Conservation (phyloP, 2,113 vertebrate species). For the Cisticola juncidis region DNA sequence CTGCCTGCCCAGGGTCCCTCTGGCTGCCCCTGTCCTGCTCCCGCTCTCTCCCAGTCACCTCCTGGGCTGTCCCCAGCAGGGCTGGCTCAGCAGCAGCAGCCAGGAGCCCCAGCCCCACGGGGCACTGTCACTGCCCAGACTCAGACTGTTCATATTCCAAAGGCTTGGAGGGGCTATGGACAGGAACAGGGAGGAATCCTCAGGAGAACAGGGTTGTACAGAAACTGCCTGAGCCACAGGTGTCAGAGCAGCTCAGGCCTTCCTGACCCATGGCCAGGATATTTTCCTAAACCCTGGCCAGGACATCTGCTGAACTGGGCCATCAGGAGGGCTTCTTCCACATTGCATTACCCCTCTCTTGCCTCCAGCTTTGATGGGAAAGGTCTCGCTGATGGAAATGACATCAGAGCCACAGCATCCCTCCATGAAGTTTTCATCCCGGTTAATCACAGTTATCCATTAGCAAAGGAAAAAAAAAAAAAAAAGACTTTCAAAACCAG, state of each 20-base stretch:
- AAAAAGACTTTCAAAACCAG: not conserved
- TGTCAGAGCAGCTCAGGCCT: not conserved
- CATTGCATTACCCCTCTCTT: not conserved
- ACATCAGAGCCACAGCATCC: not conserved
- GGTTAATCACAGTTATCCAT: not conserved
- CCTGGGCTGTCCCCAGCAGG: not conserved
- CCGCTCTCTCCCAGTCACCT: not conserved
- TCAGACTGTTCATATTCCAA: not conserved
- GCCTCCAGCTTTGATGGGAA: not conserved
- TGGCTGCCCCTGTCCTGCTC: not conserved
- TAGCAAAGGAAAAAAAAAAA: not conserved
- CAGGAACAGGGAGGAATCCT: not conserved
- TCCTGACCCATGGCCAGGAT: not conserved
- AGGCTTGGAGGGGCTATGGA: not conserved
- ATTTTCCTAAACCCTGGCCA: not conserved
- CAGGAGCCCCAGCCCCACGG: not conserved
- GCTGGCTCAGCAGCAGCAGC: not conserved
- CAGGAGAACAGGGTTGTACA: not conserved
- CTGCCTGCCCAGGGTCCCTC: not conserved
- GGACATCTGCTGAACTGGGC: not conserved
- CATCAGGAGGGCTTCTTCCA: not conserved
- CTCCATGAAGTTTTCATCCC: not conserved
- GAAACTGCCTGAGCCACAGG: not conserved
- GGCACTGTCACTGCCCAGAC: not conserved
- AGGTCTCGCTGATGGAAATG: not conserved